Percentiles rank a stretch among this genome's conserved stretches.
phyloP scores from a whole-genome alignment of 2,797 vertebrate species.

The Sebastes itinus region DNA sequence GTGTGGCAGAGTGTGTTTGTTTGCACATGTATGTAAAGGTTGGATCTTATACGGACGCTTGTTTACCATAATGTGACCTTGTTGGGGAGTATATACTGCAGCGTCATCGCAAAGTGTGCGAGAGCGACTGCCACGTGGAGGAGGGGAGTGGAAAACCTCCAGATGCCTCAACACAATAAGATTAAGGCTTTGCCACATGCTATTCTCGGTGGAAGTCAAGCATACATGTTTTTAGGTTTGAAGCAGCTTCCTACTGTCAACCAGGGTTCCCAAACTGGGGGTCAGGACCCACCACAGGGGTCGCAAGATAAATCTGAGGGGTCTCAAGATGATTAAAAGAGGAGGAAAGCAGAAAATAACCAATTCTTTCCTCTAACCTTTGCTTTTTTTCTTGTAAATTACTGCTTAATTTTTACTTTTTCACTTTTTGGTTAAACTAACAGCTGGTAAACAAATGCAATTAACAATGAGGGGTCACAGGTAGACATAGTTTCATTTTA shows the following conservation, averaged over 20 bases:
- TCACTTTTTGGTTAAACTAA: background rate
- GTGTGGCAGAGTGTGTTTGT: slow-evolving; percentile 25
- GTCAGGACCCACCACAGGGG: background rate
- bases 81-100: background rate
- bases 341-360: background rate
- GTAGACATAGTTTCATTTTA: background rate
- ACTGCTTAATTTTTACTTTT: background rate
- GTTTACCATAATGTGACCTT: slow-evolving; percentile 1
- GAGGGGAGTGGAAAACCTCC: slow-evolving; percentile 6
- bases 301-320: background rate
- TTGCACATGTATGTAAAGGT: slow-evolving; percentile 25
- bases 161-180: slow-evolving; percentile 39
- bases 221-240: background rate
- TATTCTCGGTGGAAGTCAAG: slow-evolving; percentile 1
- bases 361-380: background rate
- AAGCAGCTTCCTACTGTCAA: background rate
- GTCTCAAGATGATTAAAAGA: background rate
- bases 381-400: background rate
- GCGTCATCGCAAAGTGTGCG: background rate
- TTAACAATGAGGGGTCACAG: background rate
- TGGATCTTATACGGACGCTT: background rate
- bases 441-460: background rate
- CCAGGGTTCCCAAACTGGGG: background rate
- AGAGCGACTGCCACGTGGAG: background rate
- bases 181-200: slow-evolving; percentile 53